Percentiles rank a stretch among this genome's conserved stretches.
phyloP scores from a whole-genome alignment of 2,797 vertebrate genomes.

The Muscicapa comitata region DNA sequence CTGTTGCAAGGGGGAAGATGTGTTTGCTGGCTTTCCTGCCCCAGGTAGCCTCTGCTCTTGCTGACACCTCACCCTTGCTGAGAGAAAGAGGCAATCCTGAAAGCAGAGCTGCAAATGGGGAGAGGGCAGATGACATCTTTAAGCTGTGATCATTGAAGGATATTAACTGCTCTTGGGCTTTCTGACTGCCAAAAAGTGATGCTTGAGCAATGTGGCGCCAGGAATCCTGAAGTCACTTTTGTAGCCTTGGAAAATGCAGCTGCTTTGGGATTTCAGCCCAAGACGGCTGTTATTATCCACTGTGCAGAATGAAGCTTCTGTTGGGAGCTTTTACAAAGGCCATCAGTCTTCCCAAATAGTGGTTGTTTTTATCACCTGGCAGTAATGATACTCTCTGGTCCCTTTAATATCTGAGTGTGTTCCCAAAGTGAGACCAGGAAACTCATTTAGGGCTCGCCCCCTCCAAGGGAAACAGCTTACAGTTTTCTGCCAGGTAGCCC shows the following conservation, averaged over 20 bases:
- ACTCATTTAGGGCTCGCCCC: background rate
- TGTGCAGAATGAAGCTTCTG: conserved; percentile 36
- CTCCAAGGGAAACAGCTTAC: background rate
- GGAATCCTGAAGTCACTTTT: conserved; percentile 53
- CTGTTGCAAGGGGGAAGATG: background rate
- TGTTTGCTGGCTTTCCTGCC: background rate
- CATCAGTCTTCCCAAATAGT: conserved; percentile 24
- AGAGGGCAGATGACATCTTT: conserved; percentile 9
- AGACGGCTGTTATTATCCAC: background rate
- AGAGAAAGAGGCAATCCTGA: background rate
- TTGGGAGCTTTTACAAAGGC: conserved; percentile 12
- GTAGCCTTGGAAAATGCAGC: conserved; percentile 59
- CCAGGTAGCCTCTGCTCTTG: background rate
- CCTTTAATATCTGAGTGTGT: conserved; percentile 39
- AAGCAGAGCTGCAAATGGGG: background rate
- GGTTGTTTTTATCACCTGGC: conserved; percentile 45
- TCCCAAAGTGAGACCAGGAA: background rate
- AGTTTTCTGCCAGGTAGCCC: conserved; percentile 48
- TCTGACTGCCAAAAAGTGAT: background rate
- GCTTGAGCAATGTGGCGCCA: background rate
- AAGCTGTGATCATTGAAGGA: conserved; percentile 9
- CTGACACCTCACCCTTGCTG: background rate
- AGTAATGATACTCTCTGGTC: conserved; percentile 15
- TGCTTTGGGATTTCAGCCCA: conserved; percentile 60
- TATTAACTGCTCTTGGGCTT: conserved; percentile 14